Base-by-base conservation (phyloP, 2,113 vertebrate genomes). In the Nansenia antarctica region DNA sequence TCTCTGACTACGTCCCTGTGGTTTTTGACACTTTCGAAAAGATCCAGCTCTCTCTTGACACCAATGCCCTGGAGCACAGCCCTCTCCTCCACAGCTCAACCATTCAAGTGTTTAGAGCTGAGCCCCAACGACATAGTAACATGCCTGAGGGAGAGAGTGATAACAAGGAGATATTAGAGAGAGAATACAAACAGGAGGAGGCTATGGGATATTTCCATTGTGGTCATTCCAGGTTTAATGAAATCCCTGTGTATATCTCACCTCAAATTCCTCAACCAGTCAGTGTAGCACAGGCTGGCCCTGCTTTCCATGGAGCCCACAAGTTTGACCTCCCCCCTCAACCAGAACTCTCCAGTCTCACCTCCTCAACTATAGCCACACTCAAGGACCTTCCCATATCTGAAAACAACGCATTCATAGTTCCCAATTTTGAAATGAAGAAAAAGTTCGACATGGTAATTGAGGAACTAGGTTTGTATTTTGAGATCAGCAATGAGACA, bases 401-500 rank as follows among this genome's bases (percentile, higher is more conserved):
- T 79, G 84, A 89, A 82, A 49, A 70, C 70, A 82, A 76, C 62
- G 65, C n/a, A n/a, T n/a, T n/a, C n/a, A n/a, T n/a, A 59, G 64
- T 61, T 55, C 49, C 70, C 76, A 0, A 90, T 80, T 93, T 93
- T 81, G 91, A 93, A 76, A 87, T 94, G 89, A 95, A 93, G 72
- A 85, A 84, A 49, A 80, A 91, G 70, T 96, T 95, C 64, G 87
- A 94, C 89, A 77, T 88, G 72, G 95, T 97, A 26, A 67, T 96
- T 64, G 86, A 92, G 83, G 94, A 96, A 79, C 88, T 96, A 74
- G 76, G 0, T 24, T 79, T 92, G 77, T 96, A 92, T 88, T 93
- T 95, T 74, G 85, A 93, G 69, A 94, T 95, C 82, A 92, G 90
- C 32, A 65, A 2, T 26, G 80, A 84, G 20, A 34, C 42, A 20